Evolutionary conservation across 2,888 invertebrate species (phyloP), one percentile per base, ranked within the genome.

Genomic region (Scotopteryx bipunctaria): DNA sequence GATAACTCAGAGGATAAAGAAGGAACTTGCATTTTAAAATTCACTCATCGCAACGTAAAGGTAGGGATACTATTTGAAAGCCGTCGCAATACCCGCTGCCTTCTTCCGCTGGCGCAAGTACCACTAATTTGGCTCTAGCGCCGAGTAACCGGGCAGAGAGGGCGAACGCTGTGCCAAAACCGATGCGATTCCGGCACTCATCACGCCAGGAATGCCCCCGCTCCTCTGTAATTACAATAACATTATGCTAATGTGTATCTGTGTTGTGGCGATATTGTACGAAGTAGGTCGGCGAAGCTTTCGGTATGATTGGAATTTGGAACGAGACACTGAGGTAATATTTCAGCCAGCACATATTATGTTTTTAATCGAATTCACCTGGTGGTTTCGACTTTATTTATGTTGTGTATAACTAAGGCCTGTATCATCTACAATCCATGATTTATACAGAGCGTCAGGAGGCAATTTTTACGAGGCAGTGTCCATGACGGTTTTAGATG

Each of bases 81-180:
- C 64, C 52, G 53, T 74, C 66, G 51, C 71, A 73, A 55, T 69
- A 76, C 29, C 63, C 54, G 17, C 46, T 38, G 49, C 60, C 63
- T 64, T 75, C 70, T 61, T 65, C 62, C 23, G 67, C 43, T 46
- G 69, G 68, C 35, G 68, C 59, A 17, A 78, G 67, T 56, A 76
- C 71, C 61, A 78, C 82, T 76, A 82, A 79, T 80, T 83, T 83
- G 78, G 82, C 78, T 65, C 58, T 59, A 21, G 37, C 37, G 37
- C 63, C 17, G 49, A 72, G 65, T 53, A 78, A 59, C 55, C 69
- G 67, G 48, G 67, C 69, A 60, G 70, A 67, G 63, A 71, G 57
- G 45, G 70, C 71, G 31, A 72, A 70, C 45, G 66, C 60, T 27
- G 70, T 82, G 82, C 83, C 85, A 84, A 85, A 83, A 74, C 58